Evolutionary conservation across 2,888 invertebrate genomes (phyloP), one percentile per base, ranked within the genome.

Genomic region (Patella ulyssiponensis): DNA sequence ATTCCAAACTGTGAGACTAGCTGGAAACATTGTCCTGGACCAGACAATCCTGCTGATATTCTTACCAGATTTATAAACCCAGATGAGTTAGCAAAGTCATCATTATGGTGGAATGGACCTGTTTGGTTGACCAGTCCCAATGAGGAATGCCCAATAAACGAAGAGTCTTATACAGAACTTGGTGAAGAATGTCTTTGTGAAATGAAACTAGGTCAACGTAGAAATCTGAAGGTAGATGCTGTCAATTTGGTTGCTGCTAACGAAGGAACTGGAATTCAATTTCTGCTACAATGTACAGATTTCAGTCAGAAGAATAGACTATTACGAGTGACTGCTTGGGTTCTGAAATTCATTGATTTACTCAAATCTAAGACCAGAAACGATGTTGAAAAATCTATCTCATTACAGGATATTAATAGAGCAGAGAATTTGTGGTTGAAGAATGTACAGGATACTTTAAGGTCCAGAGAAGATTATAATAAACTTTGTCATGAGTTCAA

Each of bases 11-110:
- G 64, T 64, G 64, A 64, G 23, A 5, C 23, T 3, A 12, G 64
- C 17, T 64, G 64, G 64, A 64, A 64, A 64, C 64, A 64, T 20
- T 64, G 64, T 64, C 64, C 64, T 23, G 64, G 64, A 20, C 23
- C 2, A 23, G 64, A 64, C 23, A 64, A 64, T 23, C 64, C 64
- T 23, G 64, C 64, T 15, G 23, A 64, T 15, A 64, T 64, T 64
- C 23, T 64, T 64, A 23, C 64, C 11, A 64, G 64, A 23, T 20
- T 20, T 23, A 64, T 64, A 23, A 64, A 23, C 23, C 64, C 23
- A 14, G 17, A 20, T 58, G 58, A 64, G 23, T 64, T 64, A 64
- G 64, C 64, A 23, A 64, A 2, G 20, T 15, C 11, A 11, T 64
- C 11, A 23, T 20, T 64, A 64, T 64, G 64, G 64, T 64, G 64